phyloP scores from a whole-genome alignment of 2,888 invertebrate species.

The Drosophila austrosaltans region DNA sequence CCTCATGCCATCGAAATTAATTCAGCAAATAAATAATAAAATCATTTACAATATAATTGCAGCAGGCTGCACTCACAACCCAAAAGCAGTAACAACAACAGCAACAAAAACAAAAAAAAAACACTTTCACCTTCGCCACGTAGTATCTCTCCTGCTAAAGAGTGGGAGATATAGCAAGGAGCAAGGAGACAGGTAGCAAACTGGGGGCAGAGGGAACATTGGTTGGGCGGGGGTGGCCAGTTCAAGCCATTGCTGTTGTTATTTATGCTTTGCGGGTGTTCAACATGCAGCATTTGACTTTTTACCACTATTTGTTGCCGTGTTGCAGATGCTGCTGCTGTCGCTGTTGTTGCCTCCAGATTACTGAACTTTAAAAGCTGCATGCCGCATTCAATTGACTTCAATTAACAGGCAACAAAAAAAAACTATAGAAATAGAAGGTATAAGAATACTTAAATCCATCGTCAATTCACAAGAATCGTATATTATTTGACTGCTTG shows the following conservation, averaged over 20 bases:
- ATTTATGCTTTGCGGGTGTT: constrained; percentile 77
- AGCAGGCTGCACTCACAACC: constrained; percentile 21
- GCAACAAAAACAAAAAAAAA: constrained; percentile 36
- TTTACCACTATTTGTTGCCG: constrained; percentile 62
- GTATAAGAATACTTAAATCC: no score
- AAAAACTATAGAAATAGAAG: neutral
- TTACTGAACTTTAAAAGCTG: neutral
- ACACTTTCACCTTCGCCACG: constrained; percentile 76
- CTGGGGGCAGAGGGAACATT: neutral
- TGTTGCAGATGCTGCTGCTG: neutral
- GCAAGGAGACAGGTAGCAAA: neutral
- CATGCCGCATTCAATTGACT: neutral
- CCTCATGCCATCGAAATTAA: constrained; percentile 64
- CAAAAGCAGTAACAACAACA: neutral
- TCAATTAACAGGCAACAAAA: constrained; percentile 1
- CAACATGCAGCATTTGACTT: constrained; percentile 75
- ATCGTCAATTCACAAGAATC: no score
- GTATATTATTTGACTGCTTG: no score
- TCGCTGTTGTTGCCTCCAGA: neutral
- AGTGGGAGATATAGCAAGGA: neutral
- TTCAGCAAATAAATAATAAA: constrained; percentile 77
- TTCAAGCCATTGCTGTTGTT: constrained; percentile 64
- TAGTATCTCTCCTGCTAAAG: neutral
- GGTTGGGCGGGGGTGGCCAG: constrained; percentile 28
- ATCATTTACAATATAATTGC: constrained; percentile 79